Percentiles rank a stretch among this genome's conserved stretches.
phyloP scores from a whole-genome alignment of 2,888 invertebrate genomes.

The Drosophila nigritarsus region DNA sequence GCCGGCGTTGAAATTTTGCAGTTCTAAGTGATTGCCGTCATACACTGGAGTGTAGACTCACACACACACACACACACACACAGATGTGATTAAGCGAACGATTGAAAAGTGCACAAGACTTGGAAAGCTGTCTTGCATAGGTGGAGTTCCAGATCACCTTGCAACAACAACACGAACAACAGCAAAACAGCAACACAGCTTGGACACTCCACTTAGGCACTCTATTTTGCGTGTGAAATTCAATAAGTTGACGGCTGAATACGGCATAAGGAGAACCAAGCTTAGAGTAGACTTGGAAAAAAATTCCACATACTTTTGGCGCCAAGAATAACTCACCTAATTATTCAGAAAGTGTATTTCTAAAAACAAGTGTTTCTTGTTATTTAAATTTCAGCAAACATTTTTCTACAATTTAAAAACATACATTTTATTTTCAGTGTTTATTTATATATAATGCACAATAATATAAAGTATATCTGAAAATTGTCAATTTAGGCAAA shows the following conservation, averaged over 20 bases:
- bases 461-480: too few relatives aligned
- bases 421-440: neutral
- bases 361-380: fast-evolving
- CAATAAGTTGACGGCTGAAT: conserved; percentile 63
- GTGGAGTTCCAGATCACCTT: conserved; percentile 70
- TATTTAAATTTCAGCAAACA: too few relatives aligned
- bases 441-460: neutral
- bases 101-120: conserved; percentile 16
- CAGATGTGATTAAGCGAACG: conserved; percentile 58
- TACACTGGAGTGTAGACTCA: neutral
- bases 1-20: conserved; percentile 56
- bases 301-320: neutral
- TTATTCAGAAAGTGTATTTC: neutral
- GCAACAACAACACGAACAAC: conserved; percentile 14
- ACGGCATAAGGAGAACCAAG: conserved; percentile 3
- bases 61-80: neutral
- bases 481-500: neutral
- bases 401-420: too few relatives aligned
- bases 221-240: conserved; percentile 79
- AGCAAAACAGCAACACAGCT: neutral
- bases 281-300: neutral
- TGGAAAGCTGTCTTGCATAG: conserved; percentile 28
- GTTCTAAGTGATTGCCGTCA: conserved; percentile 30
- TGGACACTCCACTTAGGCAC: conserved; percentile 61
- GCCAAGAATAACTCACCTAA: neutral